Percentiles rank a stretch among this genome's conserved stretches.
Evolutionary conservation across 2,113 vertebrate genomes (phyloP).

Genomic region (Lepus europaeus): DNA sequence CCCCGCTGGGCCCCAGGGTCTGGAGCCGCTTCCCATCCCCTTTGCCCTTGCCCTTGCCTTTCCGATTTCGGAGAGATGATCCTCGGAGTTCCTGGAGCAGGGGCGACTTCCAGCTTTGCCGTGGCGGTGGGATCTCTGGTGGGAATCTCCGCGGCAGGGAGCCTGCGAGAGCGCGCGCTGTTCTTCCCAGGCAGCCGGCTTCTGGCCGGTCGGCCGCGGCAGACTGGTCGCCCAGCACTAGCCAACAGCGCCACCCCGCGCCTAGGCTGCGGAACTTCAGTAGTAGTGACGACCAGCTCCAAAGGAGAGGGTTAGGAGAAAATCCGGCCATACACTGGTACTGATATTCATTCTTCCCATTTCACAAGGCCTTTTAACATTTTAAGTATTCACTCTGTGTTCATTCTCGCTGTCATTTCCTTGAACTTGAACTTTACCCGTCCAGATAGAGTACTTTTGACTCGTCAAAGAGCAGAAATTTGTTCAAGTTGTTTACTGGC

Average conservation of each 20-base stretch:
- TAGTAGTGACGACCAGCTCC: not conserved
- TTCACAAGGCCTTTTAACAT: not conserved
- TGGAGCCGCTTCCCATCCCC: not conserved
- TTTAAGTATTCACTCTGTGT: conserved; percentile 21
- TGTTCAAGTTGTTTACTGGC: conserved; percentile 6
- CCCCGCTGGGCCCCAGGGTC: not conserved
- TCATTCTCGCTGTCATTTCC: not conserved
- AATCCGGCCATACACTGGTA: not conserved
- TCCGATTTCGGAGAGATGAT: not conserved
- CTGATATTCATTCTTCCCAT: not conserved
- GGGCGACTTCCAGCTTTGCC: not conserved
- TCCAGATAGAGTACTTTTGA: conserved; percentile 32
- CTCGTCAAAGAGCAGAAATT: conserved; percentile 32
- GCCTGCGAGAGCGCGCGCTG: not conserved
- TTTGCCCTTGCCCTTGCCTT: not conserved
- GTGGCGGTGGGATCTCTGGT: not conserved
- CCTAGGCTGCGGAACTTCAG: conserved; percentile 63
- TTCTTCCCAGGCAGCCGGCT: not conserved
- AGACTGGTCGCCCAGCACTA: not conserved
- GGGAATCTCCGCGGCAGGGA: not conserved
- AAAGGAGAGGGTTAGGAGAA: not conserved
- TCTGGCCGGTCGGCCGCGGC: not conserved
- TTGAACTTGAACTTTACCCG: conserved; percentile 37
- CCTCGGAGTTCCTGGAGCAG: conserved; percentile 3
- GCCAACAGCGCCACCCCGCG: conserved; percentile 77